Base-by-base conservation (phyloP, 2,888 invertebrate genomes). In the Fabriciana adippe region DNA sequence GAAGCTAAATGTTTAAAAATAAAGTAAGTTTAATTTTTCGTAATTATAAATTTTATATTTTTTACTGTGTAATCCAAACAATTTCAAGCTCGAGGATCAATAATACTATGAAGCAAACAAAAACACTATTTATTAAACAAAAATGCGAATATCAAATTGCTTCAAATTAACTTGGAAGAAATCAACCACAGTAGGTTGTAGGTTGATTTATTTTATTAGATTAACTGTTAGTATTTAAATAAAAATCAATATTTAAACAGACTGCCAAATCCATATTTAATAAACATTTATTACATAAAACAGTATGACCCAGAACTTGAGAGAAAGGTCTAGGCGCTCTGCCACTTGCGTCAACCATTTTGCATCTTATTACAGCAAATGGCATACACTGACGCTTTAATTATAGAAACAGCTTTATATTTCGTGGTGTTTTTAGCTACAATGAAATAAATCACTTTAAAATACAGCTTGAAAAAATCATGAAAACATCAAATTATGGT, bases 221-320 rank as follows among this genome's bases (percentile, higher is more conserved):
- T 26, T 11, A 41, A 41, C 35, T 11, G 8, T 35, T 8, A 48
- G 4, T n/a, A 15, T 48, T 48, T 0, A n/a, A 50, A n/a, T n/a
- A 8, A 14, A 50, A 2, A n/a, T 50, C 15, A 50, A 35, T 3
- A 31, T 51, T 11, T n/a, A 14, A 31, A 48, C 35, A 51, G 35
- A 61, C 51, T 51, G 61, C 50, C 60, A 18, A 57, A 60, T 60
- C 26, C 13, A 61, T 51, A 61, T 14, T 48, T 50, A 51, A 62
- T 54, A 62, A 54, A 45, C 13, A 54, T 16, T 6, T 48, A 84
- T 85, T 87, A 83, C 84, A 83, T 88, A 86, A 85, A 84, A 79
- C 72, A 67, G 64, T 74, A 71, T 88, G 91, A 90, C 91, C 91
- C 85, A 91, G 91, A 91, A 91, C 91, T 90, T 90, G 87, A 77